These are phyloP conservation scores for Lasius fuliginosus DNA, from an alignment of 2,888 invertebrate species.

Conservation along the genomic window DNA sequence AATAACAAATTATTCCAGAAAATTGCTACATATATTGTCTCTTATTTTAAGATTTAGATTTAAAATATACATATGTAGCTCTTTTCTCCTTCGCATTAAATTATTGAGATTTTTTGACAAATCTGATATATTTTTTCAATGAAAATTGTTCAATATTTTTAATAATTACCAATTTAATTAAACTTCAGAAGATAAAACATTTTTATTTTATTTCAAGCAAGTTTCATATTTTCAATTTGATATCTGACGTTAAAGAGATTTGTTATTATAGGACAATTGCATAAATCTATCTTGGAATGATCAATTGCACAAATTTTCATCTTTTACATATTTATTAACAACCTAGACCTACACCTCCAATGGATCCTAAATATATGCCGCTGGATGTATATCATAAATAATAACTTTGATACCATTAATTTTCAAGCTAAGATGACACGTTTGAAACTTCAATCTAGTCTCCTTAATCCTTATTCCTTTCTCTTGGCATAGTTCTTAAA, in stretches of 20 bases:
- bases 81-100: background rate
- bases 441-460: background rate
- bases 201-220: background rate
- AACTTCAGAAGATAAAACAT: background rate
- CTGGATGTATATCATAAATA: conserved; percentile 10
- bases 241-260: background rate
- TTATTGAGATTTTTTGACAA: background rate
- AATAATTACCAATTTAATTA: background rate
- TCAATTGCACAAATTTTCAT: background rate
- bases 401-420: background rate
- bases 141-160: background rate
- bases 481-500: conserved; percentile 2
- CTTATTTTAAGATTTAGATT: background rate
- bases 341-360: background rate
- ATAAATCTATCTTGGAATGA: background rate
- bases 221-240: background rate
- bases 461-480: background rate
- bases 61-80: background rate
- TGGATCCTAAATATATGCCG: background rate
- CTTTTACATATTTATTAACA: conserved; percentile 29
- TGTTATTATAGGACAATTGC: background rate
- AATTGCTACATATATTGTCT: background rate
- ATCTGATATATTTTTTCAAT: background rate
- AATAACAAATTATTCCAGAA: background rate
- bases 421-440: background rate